Evolutionary conservation across 1,140 invertebrate species (phyloP).

Genomic region (Camponotus pennsylvanicus): DNA sequence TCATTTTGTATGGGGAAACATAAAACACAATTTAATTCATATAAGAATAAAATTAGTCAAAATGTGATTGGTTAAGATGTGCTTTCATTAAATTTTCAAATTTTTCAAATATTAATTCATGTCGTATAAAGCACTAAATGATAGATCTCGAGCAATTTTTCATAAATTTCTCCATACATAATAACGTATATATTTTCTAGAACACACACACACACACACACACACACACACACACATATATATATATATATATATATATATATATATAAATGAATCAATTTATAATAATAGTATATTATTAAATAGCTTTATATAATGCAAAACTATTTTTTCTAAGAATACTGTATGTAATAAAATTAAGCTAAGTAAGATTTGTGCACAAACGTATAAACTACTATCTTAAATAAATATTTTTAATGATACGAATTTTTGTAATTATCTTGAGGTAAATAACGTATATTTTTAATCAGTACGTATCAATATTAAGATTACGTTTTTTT

Average conservation of each 20-base stretch:
- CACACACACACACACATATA: too few species aligned
- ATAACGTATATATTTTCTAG: slow-evolving; percentile 2
- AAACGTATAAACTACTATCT: slow-evolving; percentile 68
- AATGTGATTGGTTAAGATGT: not conserved
- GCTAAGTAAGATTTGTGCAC: slow-evolving; percentile 6
- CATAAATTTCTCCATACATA: not conserved
- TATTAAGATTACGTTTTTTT: not conserved
- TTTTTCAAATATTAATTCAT: not conserved
- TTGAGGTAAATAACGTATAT: not conserved
- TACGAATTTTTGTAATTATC: slow-evolving; percentile 36
- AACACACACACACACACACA: not conserved
- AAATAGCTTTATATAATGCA: not conserved
- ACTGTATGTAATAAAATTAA: slow-evolving; percentile 44
- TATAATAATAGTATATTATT: not conserved
- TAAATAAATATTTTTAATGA: slow-evolving; percentile 75
- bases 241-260: not conserved
- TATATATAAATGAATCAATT: slow-evolving; percentile 19
- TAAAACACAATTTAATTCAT: not conserved
- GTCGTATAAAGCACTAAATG: not conserved
- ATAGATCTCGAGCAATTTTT: not conserved
- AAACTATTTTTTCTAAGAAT: slow-evolving; percentile 67
- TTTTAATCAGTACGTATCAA: not conserved
- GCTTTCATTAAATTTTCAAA: not conserved
- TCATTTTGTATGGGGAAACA: slow-evolving; percentile 27
- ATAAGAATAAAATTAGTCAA: not conserved